Base-by-base conservation (phyloP, 2,113 vertebrate genomes). In the Pelodiscus sinensis region DNA sequence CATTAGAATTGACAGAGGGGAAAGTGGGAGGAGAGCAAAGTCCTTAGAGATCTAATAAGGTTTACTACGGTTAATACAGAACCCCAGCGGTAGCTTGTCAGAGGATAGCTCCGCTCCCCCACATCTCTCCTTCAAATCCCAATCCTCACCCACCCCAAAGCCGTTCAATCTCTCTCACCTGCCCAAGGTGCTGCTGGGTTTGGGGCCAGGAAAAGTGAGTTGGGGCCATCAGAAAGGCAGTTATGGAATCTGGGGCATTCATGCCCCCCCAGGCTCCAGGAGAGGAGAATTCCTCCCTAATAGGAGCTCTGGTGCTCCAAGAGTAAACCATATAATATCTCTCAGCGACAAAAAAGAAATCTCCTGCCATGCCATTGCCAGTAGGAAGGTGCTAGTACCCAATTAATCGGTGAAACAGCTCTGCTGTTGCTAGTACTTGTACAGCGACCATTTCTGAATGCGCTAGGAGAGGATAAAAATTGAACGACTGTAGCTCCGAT, bases 1-100 rank as follows among this genome's bases (percentile, higher is more conserved):
- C 81, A 3, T 24, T 0, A 0, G 62, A 19, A 81, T 35, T 55
- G 31, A n/a, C 21, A 81, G 2, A 62, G 5, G 22, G 52, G 71
- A 44, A 84, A 84, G 65, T n/a, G 86, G 25, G 56, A 92, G 55
- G 11, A 82, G 71, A 65, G 9, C 73, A 54, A 56, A 79, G 79
- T 10, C 18, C 22, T 58, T 58, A 15, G 60, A 18, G 25, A 65
- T 51, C 44, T 81, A 57, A 68, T 15, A n/a, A 56, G 54, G 56
- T 51, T 51, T 86, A 2, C 25, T 24, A 75, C 9, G 22, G 65
- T 80, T 56, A 9, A 85, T 13, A n/a, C 27, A 18, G 9, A 82
- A 8, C 51, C 25, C 14, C 65, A 50, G 1, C 9, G 2, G 52
- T 52, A 58, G 65, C 27, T 65, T 65, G 55, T 79, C 7, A 79